Conservation (phyloP, 2,113 vertebrate species). For the Heptranchias perlo region DNA sequence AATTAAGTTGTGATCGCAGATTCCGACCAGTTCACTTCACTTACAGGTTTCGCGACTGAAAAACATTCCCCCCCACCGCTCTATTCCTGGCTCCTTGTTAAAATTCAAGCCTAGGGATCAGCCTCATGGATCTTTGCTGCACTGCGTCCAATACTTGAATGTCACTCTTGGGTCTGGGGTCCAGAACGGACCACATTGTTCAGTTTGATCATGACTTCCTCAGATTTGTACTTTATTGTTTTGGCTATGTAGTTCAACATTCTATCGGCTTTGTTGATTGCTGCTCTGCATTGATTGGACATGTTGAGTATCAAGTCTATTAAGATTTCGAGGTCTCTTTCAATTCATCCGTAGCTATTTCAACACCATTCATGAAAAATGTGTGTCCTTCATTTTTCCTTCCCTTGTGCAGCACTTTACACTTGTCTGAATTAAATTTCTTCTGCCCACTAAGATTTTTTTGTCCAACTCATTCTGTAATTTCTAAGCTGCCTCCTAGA, state of each 20-base stretch:
- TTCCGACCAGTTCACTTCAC: too few relatives aligned
- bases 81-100: too few relatives aligned
- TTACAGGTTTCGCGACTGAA: too few relatives aligned
- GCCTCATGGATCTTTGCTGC: not conserved
- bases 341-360: not conserved
- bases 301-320: not conserved
- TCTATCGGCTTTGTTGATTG: not conserved
- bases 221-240: not conserved
- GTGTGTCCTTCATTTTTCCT: not conserved
- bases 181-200: not conserved
- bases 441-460: not conserved
- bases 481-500: not conserved
- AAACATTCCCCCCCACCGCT: too few relatives aligned
- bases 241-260: not conserved
- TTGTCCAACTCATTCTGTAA: not conserved
- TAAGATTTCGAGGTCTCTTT: not conserved
- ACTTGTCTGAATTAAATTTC: not conserved
- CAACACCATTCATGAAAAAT: not conserved
- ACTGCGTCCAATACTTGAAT: not conserved
- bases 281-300: not conserved
- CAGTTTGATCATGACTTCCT: not conserved
- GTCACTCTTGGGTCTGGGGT: not conserved
- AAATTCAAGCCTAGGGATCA: too few relatives aligned
- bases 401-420: not conserved
- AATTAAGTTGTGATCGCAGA: too few relatives aligned